These are phyloP conservation scores for Metaphire vulgaris DNA, from an alignment of 1,140 invertebrate genomes.

Conservation along the genomic window DNA sequence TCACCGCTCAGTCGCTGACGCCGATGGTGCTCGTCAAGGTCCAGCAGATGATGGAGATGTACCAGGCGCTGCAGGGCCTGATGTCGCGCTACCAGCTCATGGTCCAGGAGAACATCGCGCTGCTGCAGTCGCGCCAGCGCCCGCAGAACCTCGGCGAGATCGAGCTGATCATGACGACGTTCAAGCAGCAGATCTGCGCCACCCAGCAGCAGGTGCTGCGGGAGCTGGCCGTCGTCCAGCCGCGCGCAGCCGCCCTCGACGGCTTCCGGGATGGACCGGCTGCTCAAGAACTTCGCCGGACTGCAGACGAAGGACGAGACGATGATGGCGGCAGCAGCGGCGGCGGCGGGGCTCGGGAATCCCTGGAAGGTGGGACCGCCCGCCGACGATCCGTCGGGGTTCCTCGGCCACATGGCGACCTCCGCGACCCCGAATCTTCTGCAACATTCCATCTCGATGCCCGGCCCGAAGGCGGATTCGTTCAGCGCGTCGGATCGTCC, in stretches of 20 bases:
- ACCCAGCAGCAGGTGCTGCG: background rate
- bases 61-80: background rate
- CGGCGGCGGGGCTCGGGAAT: background rate
- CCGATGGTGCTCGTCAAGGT: background rate
- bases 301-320: background rate
- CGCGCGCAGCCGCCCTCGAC: too few species aligned
- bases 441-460: background rate
- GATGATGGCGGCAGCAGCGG: too few species aligned
- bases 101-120: background rate
- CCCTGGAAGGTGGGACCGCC: background rate
- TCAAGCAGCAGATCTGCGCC: background rate
- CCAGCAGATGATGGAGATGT: background rate
- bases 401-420: background rate
- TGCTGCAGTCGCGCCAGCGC: background rate
- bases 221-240: background rate
- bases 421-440: background rate
- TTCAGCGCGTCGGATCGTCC: background rate
- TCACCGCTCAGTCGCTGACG: background rate
- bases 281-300: background rate
- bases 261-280: background rate
- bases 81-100: background rate
- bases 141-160: conserved; percentile 1
- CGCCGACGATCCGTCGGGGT: background rate
- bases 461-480: background rate
- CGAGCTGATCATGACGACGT: background rate